These are phyloP conservation scores for Dioctria rufipes DNA, from an alignment of 2,888 invertebrate genomes.

Conservation along the genomic window DNA sequence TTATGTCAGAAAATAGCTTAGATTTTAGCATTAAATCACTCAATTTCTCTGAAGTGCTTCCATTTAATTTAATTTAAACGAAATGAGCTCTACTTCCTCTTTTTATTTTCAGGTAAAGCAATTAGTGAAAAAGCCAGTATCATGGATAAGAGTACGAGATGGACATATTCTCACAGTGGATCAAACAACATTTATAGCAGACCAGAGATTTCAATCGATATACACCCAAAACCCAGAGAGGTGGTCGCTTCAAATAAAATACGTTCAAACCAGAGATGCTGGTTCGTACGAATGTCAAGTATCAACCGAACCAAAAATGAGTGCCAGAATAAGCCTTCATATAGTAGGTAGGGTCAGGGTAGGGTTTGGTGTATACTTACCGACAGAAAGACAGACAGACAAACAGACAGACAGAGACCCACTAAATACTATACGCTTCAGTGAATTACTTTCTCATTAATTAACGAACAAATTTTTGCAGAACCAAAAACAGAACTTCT, in stretches of 20 bases:
- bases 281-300: conserved; percentile 96
- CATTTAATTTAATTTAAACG: background rate
- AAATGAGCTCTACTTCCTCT: background rate
- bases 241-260: conserved; percentile 93
- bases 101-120: conserved; percentile 76
- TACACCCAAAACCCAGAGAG: conserved; percentile 84
- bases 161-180: conserved; percentile 93
- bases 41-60: too few relatives aligned
- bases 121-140: conserved; percentile 90
- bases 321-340: conserved; percentile 90
- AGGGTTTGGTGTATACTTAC: background rate
- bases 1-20: too few relatives aligned
- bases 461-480: conserved; percentile 69
- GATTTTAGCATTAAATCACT: too few relatives aligned
- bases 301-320: conserved; percentile 94
- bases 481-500: conserved; percentile 92
- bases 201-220: conserved; percentile 92
- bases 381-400: too few relatives aligned
- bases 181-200: conserved; percentile 86
- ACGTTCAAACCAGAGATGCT: conserved; percentile 87
- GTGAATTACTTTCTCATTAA: conserved; percentile 19
- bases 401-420: too few relatives aligned
- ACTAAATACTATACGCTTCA: background rate
- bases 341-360: conserved; percentile 83
- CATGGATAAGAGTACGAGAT: conserved; percentile 90